A percentile compares a stretch with the other conserved stretches of the same genome.
phyloP scores from a whole-genome alignment of 1,140 invertebrate genomes.

The Pachypsylla venusta region DNA sequence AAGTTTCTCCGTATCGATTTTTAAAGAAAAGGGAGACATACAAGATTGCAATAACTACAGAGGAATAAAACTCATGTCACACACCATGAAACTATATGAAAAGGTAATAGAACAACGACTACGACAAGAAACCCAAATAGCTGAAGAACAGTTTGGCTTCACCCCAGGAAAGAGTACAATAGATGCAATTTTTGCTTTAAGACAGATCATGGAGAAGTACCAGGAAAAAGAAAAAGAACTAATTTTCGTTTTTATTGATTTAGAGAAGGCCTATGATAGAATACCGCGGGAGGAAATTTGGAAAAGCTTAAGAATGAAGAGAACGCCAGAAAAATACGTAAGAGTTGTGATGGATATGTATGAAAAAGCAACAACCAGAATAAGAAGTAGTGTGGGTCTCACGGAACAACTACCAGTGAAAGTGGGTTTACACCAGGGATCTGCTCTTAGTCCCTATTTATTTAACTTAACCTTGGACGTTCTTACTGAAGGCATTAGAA shows the following conservation, averaged over 20 bases:
- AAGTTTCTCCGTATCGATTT: constrained; percentile 6
- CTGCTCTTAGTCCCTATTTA: not conserved
- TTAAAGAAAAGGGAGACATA: constrained; percentile 3
- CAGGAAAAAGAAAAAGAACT: not conserved
- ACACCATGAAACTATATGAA: constrained; percentile 3
- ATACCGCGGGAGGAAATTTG: constrained; percentile 3
- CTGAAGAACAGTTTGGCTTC: not conserved
- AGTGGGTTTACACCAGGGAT: not conserved
- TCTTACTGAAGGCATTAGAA: not conserved
- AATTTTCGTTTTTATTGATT: not conserved
- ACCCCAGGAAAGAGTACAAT: not conserved
- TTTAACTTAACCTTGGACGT: not conserved
- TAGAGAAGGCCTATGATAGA: constrained; percentile 10
- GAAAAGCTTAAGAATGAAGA: constrained; percentile 1
- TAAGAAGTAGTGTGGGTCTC: constrained; percentile 6
- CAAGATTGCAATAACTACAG: not conserved
- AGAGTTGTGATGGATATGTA: constrained; percentile 4
- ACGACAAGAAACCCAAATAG: not conserved
- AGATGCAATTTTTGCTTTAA: not conserved
- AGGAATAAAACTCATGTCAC: constrained; percentile 7
- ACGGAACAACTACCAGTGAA: constrained; percentile 1
- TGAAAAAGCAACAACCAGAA: constrained; percentile 5
- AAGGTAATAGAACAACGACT: not conserved
- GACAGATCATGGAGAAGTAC: not conserved
- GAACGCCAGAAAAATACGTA: constrained; percentile 6